These are phyloP conservation scores for Odontomachus brunneus DNA, from an alignment of 1,140 invertebrate genomes.

Conservation along the genomic window DNA sequence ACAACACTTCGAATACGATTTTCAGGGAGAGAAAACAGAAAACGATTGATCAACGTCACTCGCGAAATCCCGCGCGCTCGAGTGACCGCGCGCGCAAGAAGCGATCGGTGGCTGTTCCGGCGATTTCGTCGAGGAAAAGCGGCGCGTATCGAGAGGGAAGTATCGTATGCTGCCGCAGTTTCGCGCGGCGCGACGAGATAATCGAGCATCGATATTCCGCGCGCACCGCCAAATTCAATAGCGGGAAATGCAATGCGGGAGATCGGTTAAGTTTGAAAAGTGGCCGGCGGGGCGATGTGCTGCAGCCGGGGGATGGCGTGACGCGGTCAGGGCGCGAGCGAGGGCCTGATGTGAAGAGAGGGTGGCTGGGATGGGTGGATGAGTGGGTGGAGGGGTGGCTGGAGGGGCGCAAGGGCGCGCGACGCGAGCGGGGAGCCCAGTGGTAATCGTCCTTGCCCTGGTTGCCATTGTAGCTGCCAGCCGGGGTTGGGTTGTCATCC, in stretches of 20 bases:
- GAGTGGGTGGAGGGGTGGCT: not conserved
- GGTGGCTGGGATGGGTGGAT: not conserved
- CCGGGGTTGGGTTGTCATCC: conserved; percentile 52
- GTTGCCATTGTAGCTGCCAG: conserved; percentile 64
- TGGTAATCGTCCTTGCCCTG: conserved; percentile 73
- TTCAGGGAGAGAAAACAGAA: too few species aligned
- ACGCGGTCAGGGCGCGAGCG: conserved; percentile 1
- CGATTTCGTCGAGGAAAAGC: not conserved
- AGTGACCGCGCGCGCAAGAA: not conserved
- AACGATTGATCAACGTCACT: too few species aligned
- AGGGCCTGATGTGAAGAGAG: not conserved
- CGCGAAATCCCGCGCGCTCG: not conserved
- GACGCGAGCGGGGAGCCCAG: not conserved
- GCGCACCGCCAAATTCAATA: conserved; percentile 47
- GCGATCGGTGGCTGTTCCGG: too few species aligned
- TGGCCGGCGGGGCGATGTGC: not conserved
- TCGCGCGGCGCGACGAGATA: conserved; percentile 1
- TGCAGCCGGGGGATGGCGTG: not conserved
- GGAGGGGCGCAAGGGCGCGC: not conserved
- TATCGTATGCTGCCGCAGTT: not conserved
- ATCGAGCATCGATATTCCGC: conserved; percentile 37
- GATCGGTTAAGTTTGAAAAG: conserved; percentile 48
- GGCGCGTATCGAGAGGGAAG: too few species aligned
- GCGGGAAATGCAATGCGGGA: conserved; percentile 28
- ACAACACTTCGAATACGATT: too few species aligned